Evolutionary conservation across 2,797 vertebrate species (phyloP).

Genomic region (Eutrigla gurnardus): DNA sequence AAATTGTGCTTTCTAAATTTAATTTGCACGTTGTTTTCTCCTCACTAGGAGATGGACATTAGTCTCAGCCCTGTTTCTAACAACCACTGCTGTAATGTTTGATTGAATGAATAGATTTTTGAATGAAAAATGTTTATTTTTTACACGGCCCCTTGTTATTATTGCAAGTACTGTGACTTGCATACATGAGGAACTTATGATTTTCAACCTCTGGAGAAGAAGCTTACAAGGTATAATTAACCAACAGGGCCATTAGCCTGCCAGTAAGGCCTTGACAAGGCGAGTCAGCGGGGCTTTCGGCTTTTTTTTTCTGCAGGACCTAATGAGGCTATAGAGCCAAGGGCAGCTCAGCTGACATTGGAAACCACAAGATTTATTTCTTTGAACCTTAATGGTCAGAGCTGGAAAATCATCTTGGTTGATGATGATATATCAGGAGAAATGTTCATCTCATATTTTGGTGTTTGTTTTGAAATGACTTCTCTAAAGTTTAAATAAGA

Average conservation of each 20-base stretch:
- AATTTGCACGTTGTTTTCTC: not conserved
- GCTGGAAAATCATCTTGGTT: constrained; percentile 23
- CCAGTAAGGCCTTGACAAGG: constrained; percentile 38
- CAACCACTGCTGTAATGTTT: too few species aligned
- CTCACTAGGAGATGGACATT: too few species aligned
- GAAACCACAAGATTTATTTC: constrained; percentile 24
- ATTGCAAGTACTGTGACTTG: constrained; percentile 4
- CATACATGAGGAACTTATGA: not conserved
- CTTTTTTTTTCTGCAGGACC: constrained; percentile 18
- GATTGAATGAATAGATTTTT: not conserved
- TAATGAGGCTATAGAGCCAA: constrained; percentile 47
- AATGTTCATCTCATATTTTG: not conserved
- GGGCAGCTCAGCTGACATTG: constrained; percentile 4
- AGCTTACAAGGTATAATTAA: constrained; percentile 48
- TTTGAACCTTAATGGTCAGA: constrained; percentile 19
- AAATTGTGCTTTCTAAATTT: not conserved
- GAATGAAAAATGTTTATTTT: too few species aligned
- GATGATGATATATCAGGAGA: constrained; percentile 9
- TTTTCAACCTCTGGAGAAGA: constrained; percentile 25
- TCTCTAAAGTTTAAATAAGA: not conserved
- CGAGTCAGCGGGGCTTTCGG: constrained; percentile 1
- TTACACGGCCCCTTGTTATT: not conserved
- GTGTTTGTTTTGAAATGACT: constrained; percentile 1
- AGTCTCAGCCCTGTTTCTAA: not conserved
- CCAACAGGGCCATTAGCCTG: constrained; percentile 52